A percentile compares a stretch with the other conserved stretches of the same genome.
Conservation (phyloP, 2,113 vertebrate genomes). For the Spheniscus mendiculus region DNA sequence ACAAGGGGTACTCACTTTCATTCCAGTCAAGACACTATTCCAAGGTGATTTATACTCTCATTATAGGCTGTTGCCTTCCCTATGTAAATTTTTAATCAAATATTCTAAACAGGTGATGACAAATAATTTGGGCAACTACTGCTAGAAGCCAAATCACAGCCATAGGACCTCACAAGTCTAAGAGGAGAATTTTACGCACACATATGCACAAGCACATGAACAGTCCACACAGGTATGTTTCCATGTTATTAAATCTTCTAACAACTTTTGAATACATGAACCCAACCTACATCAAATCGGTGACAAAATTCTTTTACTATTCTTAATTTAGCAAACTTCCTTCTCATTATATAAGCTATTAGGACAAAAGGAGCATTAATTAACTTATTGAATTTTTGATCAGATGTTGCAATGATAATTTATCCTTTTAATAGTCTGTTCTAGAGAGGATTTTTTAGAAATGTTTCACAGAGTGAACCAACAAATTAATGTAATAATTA, state of each 20-base stretch:
- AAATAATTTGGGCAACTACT: constrained; percentile 66
- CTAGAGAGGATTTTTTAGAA: constrained; percentile 42
- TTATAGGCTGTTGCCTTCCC: constrained; percentile 69
- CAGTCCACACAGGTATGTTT: not conserved
- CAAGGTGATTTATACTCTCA: constrained; percentile 72
- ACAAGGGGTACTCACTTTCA: constrained; percentile 39
- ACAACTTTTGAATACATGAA: not conserved
- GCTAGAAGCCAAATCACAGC: constrained; percentile 44
- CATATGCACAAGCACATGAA: not conserved
- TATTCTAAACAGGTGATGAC: constrained; percentile 73
- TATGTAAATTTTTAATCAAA: constrained; percentile 80
- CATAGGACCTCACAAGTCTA: too few relatives aligned
- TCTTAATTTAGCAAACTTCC: constrained; percentile 63
- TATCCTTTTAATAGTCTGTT: constrained; percentile 67
- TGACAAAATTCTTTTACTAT: constrained; percentile 34
- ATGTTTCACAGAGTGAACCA: constrained; percentile 51
- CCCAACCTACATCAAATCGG: constrained; percentile 5
- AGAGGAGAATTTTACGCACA: constrained; percentile 27
- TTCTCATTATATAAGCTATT: constrained; percentile 54
- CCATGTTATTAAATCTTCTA: constrained; percentile 22
- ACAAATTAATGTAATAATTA: constrained; percentile 60
- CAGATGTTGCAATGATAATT: constrained; percentile 62
- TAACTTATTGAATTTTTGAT: constrained; percentile 67
- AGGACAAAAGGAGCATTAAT: constrained; percentile 71
- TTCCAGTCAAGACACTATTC: constrained; percentile 61